Evolutionary conservation across 1,140 invertebrate genomes (phyloP).

Genomic region (Heliconius eleuchia): DNA sequence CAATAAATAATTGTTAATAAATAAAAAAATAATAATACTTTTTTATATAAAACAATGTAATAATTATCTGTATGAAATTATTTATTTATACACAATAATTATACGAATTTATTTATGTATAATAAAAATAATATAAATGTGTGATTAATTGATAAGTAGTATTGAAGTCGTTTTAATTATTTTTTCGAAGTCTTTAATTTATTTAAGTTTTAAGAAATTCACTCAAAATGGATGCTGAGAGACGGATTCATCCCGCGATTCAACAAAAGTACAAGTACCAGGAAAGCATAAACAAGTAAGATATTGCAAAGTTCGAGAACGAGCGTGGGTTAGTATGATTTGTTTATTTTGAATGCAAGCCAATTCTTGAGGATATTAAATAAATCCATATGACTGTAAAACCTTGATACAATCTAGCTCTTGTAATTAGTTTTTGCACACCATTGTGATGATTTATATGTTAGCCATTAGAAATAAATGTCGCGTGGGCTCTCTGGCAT

Average conservation of each 20-base stretch:
- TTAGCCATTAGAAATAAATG: neutral
- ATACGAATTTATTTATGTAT: no score
- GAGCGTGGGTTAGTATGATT: conserved; percentile 26
- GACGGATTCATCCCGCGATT: neutral
- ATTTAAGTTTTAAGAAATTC: no score
- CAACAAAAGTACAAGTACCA: conserved; percentile 26
- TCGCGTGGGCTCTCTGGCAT: neutral
- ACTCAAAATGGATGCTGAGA: neutral
- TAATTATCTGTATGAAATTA: no score
- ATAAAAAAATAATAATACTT: no score
- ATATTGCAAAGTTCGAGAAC: conserved; percentile 26
- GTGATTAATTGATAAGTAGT: no score
- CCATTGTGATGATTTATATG: conserved; percentile 26
- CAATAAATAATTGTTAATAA: neutral
- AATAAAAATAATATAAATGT: no score
- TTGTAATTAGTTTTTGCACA: conserved; percentile 20
- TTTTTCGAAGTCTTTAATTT: neutral
- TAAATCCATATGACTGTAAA: conserved; percentile 40
- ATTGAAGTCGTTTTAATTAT: neutral
- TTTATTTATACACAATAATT: no score
- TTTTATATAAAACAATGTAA: neutral
- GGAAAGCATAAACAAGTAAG: conserved; percentile 17
- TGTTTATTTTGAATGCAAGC: conserved; percentile 60
- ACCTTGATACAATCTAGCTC: conserved; percentile 50
- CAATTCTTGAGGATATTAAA: conserved; percentile 48